A percentile compares a stretch with the other conserved stretches of the same genome.
Conservation (phyloP, 2,888 invertebrate species). For the Lycia hirtaria region DNA sequence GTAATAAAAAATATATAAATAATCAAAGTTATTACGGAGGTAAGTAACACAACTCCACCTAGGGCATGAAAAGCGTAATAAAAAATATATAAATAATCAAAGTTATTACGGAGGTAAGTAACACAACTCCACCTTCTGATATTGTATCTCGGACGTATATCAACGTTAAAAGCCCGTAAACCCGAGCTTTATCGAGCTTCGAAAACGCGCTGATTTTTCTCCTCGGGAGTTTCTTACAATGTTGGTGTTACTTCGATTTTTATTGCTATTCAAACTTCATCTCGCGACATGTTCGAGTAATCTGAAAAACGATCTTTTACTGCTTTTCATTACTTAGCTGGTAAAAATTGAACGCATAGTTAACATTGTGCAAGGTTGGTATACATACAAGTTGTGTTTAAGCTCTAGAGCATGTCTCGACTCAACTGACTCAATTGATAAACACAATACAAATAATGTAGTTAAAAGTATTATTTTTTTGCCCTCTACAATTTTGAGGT, state of each 20-base stretch:
- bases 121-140: conserved; percentile 6
- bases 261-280: not conserved
- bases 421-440: no score
- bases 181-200: conserved; percentile 16
- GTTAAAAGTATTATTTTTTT: no score
- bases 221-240: conserved; percentile 2
- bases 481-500: no score
- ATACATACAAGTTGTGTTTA: no score
- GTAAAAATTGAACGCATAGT: no score
- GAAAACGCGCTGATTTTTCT: conserved; percentile 9
- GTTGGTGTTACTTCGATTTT: not conserved
- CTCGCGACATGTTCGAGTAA: no score
- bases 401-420: no score
- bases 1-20: not conserved
- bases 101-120: conserved; percentile 6
- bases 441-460: no score
- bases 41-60: not conserved
- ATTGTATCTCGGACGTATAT: conserved; percentile 9
- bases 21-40: not conserved
- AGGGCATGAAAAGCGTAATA: not conserved
- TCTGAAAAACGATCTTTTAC: no score
- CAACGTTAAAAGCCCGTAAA: conserved; percentile 18
- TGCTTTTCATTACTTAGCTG: no score
- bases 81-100: conserved; percentile 5
- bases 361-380: no score